Evolutionary conservation across 2,888 invertebrate genomes (phyloP).

Genomic region (Prionchulus punctatus): DNA sequence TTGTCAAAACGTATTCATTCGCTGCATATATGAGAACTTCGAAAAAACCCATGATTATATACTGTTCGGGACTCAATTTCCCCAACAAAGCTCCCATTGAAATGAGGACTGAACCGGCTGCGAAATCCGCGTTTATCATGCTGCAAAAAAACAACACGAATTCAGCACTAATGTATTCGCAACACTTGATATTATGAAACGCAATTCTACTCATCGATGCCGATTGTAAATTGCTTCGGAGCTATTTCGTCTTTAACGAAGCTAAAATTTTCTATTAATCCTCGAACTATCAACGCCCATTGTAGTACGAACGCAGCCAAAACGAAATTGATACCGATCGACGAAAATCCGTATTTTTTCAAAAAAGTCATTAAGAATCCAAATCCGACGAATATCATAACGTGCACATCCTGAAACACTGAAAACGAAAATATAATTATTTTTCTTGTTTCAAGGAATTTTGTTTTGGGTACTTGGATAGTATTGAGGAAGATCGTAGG

Average conservation of each 20-base stretch:
- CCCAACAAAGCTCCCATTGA: conserved; percentile 41
- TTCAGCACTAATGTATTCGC: no score
- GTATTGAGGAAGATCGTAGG: no score
- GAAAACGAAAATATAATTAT: conserved; percentile 27
- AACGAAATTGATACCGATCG: conserved; percentile 69
- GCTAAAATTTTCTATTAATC: no score
- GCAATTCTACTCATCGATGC: no score
- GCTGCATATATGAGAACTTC: conserved; percentile 35
- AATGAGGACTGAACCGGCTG: conserved; percentile 40
- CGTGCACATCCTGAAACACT: conserved; percentile 61
- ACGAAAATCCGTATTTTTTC: conserved; percentile 70
- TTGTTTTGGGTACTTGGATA: no score
- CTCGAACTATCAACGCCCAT: conserved; percentile 45
- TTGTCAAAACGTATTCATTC: conserved; percentile 33
- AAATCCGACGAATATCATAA: conserved; percentile 91
- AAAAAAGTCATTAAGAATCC: conserved; percentile 90
- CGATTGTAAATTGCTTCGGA: no score
- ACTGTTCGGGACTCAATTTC: conserved; percentile 37
- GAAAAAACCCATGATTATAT: conserved; percentile 36
- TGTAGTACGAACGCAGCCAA: conserved; percentile 64
- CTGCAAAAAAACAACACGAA: no score
- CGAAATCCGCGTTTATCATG: conserved; percentile 36
- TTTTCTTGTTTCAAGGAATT: no score
- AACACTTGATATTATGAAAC: no score
- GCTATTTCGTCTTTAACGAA: no score